Evolutionary conservation across 2,113 vertebrate genomes (phyloP).

Genomic region (Daphoenositta chrysoptera): DNA sequence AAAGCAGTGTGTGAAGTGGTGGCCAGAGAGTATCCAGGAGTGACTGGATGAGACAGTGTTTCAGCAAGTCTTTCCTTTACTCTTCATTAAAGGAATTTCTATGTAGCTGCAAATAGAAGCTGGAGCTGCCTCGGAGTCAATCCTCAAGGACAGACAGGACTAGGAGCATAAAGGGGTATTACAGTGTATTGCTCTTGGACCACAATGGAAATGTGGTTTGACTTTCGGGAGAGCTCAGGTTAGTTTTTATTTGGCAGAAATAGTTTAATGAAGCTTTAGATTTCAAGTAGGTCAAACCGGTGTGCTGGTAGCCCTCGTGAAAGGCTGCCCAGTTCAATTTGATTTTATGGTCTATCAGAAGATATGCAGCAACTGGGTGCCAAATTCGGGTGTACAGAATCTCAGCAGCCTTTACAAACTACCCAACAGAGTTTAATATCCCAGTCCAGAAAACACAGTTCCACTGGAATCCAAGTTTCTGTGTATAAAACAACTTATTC

Average conservation of each 20-base stretch:
- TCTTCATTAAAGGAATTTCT: slow-evolving; percentile 43
- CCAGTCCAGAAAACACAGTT: neutral
- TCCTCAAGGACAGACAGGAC: neutral
- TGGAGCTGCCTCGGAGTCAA: neutral
- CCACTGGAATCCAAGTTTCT: neutral
- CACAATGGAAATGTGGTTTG: slow-evolving; percentile 19
- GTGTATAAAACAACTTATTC: neutral
- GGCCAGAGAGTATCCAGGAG: slow-evolving; percentile 36
- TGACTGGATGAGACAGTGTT: slow-evolving; percentile 18
- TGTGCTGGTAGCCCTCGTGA: neutral
- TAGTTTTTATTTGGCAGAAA: slow-evolving; percentile 10
- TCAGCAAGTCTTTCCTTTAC: slow-evolving; percentile 54
- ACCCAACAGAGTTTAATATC: neutral
- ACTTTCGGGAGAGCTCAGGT: slow-evolving; percentile 11
- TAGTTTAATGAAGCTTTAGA: neutral
- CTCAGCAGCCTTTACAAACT: neutral
- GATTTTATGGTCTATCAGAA: neutral
- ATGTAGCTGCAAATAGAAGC: slow-evolving; percentile 13
- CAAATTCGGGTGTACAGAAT: neutral
- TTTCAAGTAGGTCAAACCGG: neutral
- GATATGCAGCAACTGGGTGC: neutral
- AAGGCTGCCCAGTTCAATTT: neutral
- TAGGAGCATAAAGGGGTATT: neutral
- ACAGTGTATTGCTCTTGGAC: neutral
- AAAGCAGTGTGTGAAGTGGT: neutral